These are phyloP conservation scores for Botia almorhae DNA, from an alignment of 2,797 vertebrate species.

Conservation along the genomic window DNA sequence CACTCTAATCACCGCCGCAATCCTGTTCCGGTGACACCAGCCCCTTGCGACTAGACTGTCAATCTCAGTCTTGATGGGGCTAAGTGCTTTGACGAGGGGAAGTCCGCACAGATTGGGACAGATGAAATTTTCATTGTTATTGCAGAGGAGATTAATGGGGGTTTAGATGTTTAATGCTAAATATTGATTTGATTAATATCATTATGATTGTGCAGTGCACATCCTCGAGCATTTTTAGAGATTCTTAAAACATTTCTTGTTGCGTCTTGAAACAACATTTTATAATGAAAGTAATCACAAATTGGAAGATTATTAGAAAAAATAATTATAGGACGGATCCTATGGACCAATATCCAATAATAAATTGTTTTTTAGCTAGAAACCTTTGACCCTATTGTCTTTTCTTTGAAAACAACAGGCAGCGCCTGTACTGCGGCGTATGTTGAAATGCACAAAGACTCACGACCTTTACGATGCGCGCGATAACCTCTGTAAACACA, in stretches of 20 bases:
- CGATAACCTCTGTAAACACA: conserved; percentile 16
- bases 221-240: neutral
- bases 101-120: neutral
- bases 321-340: neutral
- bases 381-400: neutral
- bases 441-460: conserved; percentile 38
- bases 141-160: conserved; percentile 20
- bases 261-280: neutral
- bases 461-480: conserved; percentile 22
- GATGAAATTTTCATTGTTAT: conserved; percentile 32
- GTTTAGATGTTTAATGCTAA: conserved; percentile 4
- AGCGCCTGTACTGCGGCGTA: conserved; percentile 13
- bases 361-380: neutral
- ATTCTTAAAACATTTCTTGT: conserved; percentile 18
- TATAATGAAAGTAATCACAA: too few relatives aligned
- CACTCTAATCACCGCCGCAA: conserved; percentile 40
- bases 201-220: conserved; percentile 2
- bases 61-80: conserved; percentile 34
- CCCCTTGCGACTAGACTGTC: conserved; percentile 36
- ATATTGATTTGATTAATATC: conserved; percentile 31
- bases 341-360: neutral
- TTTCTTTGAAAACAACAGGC: conserved; percentile 24
- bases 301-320: neutral
- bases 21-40: conserved; percentile 3
- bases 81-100: conserved; percentile 12